Conservation (phyloP, 1,140 invertebrate genomes). For the Formica exsecta region DNA sequence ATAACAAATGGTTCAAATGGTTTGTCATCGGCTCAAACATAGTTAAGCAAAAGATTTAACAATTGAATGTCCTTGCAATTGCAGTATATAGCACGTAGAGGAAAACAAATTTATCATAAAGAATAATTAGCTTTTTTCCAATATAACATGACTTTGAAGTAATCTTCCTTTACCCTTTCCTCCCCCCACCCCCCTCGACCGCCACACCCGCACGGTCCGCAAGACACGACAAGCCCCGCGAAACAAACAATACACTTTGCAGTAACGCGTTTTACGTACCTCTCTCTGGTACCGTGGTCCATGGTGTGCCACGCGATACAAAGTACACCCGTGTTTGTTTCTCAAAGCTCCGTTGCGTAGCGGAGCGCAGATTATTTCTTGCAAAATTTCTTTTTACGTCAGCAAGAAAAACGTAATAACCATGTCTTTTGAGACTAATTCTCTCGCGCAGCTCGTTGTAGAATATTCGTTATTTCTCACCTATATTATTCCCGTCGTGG, state of each 20-base stretch:
- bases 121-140: neutral
- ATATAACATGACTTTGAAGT: neutral
- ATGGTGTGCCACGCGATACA: conserved; percentile 57
- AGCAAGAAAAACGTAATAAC: conserved; percentile 15
- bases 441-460: conserved; percentile 18
- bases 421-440: conserved; percentile 5
- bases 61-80: conserved; percentile 7
- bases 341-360: conserved; percentile 1
- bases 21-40: conserved; percentile 24
- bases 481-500: neutral
- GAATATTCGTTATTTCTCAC: conserved; percentile 19
- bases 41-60: neutral
- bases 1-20: conserved; percentile 44
- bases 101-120: neutral
- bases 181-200: no score
- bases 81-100: neutral
- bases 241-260: conserved; percentile 61
- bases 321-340: conserved; percentile 63
- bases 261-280: conserved; percentile 61
- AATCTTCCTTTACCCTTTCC: neutral
- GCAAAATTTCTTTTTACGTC: conserved; percentile 38
- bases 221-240: conserved; percentile 45
- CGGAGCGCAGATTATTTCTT: conserved; percentile 39
- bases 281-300: conserved; percentile 14
- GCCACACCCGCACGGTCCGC: conserved; percentile 5